These are phyloP conservation scores for Thamnophis elegans DNA, from an alignment of 2,797 vertebrate species.

Conservation along the genomic window DNA sequence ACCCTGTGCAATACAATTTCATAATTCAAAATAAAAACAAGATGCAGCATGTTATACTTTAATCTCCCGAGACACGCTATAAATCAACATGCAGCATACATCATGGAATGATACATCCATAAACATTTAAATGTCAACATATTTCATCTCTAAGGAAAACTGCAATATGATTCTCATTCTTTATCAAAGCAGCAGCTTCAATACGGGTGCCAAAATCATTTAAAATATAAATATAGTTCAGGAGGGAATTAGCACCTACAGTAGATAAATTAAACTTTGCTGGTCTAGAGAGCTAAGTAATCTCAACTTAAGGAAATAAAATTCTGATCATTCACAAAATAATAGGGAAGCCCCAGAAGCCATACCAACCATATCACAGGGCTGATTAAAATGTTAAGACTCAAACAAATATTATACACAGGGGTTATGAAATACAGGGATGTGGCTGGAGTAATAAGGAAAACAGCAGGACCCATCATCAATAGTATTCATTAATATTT, in stretches of 20 bases:
- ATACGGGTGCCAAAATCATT: background rate
- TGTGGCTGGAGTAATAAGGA: background rate
- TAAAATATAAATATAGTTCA: background rate
- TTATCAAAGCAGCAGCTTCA: background rate
- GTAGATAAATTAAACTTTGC: background rate
- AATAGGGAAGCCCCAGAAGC: background rate
- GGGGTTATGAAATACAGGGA: background rate
- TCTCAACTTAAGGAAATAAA: background rate
- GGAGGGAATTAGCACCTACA: background rate
- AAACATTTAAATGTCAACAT: background rate
- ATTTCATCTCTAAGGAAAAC: background rate
- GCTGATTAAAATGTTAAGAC: background rate
- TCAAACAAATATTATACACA: background rate
- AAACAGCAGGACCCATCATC: conserved; percentile 1
- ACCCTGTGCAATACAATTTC: background rate
- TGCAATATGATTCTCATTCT: background rate
- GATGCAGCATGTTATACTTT: background rate
- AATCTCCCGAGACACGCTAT: background rate
- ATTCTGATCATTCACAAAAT: background rate
- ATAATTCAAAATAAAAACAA: background rate
- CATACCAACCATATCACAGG: no score
- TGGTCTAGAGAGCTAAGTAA: background rate
- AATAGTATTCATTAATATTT: conserved; percentile 6
- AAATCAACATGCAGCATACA: background rate
- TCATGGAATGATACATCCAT: background rate